phyloP scores from a whole-genome alignment of 2,113 vertebrate genomes.

The Mesocricetus auratus region DNA sequence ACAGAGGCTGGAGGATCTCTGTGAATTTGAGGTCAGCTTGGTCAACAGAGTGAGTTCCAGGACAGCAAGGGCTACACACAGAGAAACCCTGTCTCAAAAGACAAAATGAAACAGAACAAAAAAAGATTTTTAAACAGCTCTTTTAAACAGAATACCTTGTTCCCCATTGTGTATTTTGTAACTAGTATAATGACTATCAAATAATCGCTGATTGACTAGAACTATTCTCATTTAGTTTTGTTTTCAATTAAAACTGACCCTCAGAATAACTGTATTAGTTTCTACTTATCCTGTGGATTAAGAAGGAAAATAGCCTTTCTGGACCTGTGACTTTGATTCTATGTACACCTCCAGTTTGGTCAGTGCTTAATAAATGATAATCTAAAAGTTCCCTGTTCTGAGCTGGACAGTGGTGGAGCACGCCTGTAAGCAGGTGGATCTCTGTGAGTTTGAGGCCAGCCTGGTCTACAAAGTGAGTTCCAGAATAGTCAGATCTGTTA shows the following conservation, averaged over 20 bases:
- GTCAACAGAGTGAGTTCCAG: no score
- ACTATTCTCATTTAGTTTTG: background rate
- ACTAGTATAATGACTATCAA: constrained; percentile 1
- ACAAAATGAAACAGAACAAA: background rate
- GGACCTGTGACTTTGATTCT: constrained; percentile 31
- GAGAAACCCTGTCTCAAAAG: background rate
- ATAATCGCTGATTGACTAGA: constrained; percentile 17
- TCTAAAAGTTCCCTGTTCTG: constrained; percentile 45
- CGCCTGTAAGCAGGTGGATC: no score
- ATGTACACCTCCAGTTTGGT: background rate
- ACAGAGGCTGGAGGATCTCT: background rate
- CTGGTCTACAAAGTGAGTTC: no score
- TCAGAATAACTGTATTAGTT: background rate
- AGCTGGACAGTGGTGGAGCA: background rate
- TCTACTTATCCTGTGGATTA: constrained; percentile 19
- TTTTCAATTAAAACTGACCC: background rate
- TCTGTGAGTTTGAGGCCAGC: no score
- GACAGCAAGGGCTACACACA: no score
- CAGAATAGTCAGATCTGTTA: no score
- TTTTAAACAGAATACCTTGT: background rate
- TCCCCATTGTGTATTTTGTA: constrained; percentile 7
- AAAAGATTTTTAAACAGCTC: background rate
- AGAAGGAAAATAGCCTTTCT: constrained; percentile 43
- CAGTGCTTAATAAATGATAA: background rate
- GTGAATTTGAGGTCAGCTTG: background rate